Evolutionary conservation across 2,113 vertebrate species (phyloP), one percentile per base, ranked within the genome.

Genomic region (Trogon melanurus): DNA sequence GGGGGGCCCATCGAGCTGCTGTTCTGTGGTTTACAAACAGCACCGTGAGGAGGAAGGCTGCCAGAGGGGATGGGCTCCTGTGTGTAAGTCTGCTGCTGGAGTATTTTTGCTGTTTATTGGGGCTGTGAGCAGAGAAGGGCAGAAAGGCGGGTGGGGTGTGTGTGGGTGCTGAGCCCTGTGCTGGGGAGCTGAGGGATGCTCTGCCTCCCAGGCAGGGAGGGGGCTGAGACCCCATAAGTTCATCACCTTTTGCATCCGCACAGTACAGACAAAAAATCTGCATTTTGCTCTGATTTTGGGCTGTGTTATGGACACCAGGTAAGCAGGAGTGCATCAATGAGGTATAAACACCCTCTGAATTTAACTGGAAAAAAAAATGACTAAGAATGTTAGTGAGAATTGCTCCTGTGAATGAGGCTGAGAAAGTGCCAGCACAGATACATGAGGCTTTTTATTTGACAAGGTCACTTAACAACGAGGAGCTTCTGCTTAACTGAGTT

Each of bases 1-100:
- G 41, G 41, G 13, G 41, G 41, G 41, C 11, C 7, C 1, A n/a
- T 6, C 0, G 13, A 70, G 44, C 45, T 58, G 2, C 53, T 60
- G 13, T 27, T 13, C 44, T 4, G 2, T 30, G 51, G 38, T 27
- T 45, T 38, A 23, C 20, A 32, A 13, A n/a, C 41, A 34, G n/a
- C n/a, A 21, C 21, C 44, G 4, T 5, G 6, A 26, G 65, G 54
- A 70, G 45, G 22, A 32, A n/a, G 29, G 79, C 22, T n/a, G 65
- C 65, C 13, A 2, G 65, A 21, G 44, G 44, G 1, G 3, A 26
- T 2, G 7, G 45, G 30, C 30, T 62, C 19, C 57, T 34, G 56
- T 2, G 0, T 2, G 5, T 6, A 10, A 45, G 48, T 19, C 38
- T 26, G 2, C 29, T 2, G 13, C 38, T 13, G 2, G 58, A 5